Evolutionary conservation across 2,113 vertebrate genomes (phyloP).

Genomic region (Lipotes vexillifer): DNA sequence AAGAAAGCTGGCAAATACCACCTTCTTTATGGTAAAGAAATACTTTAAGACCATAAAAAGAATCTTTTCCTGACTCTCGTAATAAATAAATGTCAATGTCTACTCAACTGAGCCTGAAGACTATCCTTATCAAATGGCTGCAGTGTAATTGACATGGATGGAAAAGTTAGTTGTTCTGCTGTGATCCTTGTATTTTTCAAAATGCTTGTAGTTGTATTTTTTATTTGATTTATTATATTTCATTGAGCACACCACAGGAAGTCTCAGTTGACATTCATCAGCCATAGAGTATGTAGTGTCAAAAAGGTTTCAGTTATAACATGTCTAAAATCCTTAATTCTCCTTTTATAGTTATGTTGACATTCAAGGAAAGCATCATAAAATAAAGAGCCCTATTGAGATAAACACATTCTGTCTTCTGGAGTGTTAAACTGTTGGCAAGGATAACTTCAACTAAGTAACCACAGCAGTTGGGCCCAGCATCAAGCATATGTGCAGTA

Average conservation of each 20-base stretch:
- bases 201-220: not conserved
- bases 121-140: not conserved
- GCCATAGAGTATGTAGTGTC: not conserved
- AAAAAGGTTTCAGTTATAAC: constrained; percentile 26
- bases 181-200: constrained; percentile 3
- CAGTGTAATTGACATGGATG: not conserved
- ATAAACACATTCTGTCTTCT: constrained; percentile 26
- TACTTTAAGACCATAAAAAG: not conserved
- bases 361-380: not conserved
- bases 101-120: not conserved
- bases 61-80: not conserved
- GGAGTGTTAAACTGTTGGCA: constrained; percentile 4
- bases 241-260: not conserved
- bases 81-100: constrained; percentile 12
- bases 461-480: constrained; percentile 25
- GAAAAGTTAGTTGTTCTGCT: not conserved
- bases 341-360: constrained; percentile 45
- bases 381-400: constrained; percentile 23
- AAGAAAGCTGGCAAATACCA: not conserved
- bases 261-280: not conserved
- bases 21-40: not conserved
- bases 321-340: constrained; percentile 43
- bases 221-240: constrained; percentile 47
- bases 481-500: constrained; percentile 23
- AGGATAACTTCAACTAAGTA: constrained; percentile 45